These are phyloP conservation scores for Rhagophthalmus giganteus DNA, from an alignment of 2,888 invertebrate genomes.

Conservation along the genomic window DNA sequence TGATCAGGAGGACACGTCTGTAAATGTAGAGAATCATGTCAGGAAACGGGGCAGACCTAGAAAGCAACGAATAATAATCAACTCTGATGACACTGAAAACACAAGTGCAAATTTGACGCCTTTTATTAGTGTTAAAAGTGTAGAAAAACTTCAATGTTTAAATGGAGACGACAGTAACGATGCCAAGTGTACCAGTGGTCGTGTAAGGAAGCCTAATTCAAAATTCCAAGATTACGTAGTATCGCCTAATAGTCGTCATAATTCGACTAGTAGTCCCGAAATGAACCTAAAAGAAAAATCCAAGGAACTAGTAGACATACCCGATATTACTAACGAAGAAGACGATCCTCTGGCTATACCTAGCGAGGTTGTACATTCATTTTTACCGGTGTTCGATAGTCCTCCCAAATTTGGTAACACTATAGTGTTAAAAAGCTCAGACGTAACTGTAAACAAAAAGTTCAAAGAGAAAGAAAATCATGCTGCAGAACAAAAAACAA, in stretches of 20 bases:
- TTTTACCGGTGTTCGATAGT: slow-evolving; percentile 17
- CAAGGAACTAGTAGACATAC: neutral
- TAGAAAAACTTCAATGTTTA: no score
- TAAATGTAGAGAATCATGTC: no score
- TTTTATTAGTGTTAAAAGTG: no score
- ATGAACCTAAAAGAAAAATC: neutral
- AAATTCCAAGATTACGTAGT: slow-evolving; percentile 16
- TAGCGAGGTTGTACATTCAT: slow-evolving; percentile 17
- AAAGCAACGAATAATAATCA: no score
- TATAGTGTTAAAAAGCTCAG: neutral
- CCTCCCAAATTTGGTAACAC: neutral
- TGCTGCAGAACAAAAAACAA: neutral
- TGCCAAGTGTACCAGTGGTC: neutral
- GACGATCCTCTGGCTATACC: slow-evolving; percentile 9
- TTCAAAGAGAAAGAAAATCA: neutral
- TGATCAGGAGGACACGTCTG: no score
- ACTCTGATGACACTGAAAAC: neutral
- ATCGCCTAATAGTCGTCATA: slow-evolving; percentile 6
- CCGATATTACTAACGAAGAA: neutral
- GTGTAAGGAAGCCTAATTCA: slow-evolving; percentile 18
- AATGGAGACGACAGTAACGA: slow-evolving; percentile 6
- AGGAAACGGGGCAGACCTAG: no score
- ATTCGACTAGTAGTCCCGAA: neutral
- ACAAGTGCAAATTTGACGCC: no score
- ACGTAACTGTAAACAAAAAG: neutral